Evolutionary conservation across 2,888 invertebrate genomes (phyloP), one percentile per base, ranked within the genome.

Genomic region (Stenodera caucasica): DNA sequence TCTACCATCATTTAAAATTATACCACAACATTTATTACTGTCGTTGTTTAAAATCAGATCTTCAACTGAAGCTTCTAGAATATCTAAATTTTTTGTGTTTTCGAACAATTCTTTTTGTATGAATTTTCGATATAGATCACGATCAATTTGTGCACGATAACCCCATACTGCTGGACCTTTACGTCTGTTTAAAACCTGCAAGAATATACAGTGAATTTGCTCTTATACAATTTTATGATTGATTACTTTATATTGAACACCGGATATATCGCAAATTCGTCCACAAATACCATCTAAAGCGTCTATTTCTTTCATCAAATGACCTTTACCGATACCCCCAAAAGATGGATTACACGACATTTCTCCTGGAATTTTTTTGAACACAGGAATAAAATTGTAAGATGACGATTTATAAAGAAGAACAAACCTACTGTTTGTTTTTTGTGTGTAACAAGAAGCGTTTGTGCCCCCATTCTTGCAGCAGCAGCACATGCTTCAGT

Each of bases 271-370:
- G 80, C 94, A 94, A 57, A 93, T 88, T 66, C 89, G 82, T 7
- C 85, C 86, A 81, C 92, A 94, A 6, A 96, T 77, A 2, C 95
- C 95, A 81, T 93, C 95, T 37, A 96, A 80, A 2, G 95, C 94
- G 80, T 96, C 95, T 8, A 96, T 82, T 82, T 95, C 95, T 69
- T 87, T 84, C 86, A 94, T 90, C 54, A 94, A 81, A 77, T 95
- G 92, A 0, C 94, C 94, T 80, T 96, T 96, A 0, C 94, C 95
- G 68, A 96, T 92, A 7, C 95, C 95, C 26, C 95, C 95, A 81
- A 96, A 96, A 0, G 94, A 91, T 18, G 96, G 95, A 81, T 96
- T 96, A 75, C 96, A 95, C 0, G 94, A 93, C 95, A 96, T 96
- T 81, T 92, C 94, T 29, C 92, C 90, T 90, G 66, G 62, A 80